phyloP scores from a whole-genome alignment of 2,888 invertebrate species.

The Cistogaster globosa region DNA sequence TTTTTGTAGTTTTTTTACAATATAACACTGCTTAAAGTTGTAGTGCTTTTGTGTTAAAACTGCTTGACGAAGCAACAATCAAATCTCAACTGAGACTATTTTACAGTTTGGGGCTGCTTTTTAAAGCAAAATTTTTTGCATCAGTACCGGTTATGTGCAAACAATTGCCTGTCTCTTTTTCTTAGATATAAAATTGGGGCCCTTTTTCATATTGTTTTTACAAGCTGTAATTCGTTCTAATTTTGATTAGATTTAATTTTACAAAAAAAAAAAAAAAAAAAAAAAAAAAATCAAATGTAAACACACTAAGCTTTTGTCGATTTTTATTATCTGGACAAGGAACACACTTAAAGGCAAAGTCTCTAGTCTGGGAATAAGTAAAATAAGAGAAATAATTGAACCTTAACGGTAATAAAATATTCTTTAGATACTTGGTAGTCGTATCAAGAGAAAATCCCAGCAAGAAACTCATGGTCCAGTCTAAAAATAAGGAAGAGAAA shows the following conservation, averaged over 20 bases:
- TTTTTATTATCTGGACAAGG: too few species aligned
- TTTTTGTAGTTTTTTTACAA: constrained; percentile 23
- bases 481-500: too few species aligned
- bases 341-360: too few species aligned
- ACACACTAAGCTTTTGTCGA: too few species aligned
- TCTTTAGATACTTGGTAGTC: too few species aligned
- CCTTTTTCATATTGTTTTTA: background rate
- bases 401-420: too few species aligned
- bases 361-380: too few species aligned
- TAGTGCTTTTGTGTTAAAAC: constrained; percentile 35
- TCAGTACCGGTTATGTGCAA: constrained; percentile 71
- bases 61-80: constrained; percentile 71
- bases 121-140: constrained; percentile 70
- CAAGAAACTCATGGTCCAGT: too few species aligned
- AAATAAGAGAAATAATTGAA: too few species aligned
- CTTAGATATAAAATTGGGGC: constrained; percentile 4
- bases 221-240: background rate
- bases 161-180: background rate
- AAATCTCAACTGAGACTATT: constrained; percentile 72
- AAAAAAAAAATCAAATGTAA: too few species aligned
- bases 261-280: too few species aligned
- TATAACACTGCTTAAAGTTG: constrained; percentile 14
- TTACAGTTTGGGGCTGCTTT: constrained; percentile 69
- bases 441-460: too few species aligned
- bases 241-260: background rate